Base-by-base conservation (phyloP, 1,140 invertebrate genomes). In the Halictus rubicundus region DNA sequence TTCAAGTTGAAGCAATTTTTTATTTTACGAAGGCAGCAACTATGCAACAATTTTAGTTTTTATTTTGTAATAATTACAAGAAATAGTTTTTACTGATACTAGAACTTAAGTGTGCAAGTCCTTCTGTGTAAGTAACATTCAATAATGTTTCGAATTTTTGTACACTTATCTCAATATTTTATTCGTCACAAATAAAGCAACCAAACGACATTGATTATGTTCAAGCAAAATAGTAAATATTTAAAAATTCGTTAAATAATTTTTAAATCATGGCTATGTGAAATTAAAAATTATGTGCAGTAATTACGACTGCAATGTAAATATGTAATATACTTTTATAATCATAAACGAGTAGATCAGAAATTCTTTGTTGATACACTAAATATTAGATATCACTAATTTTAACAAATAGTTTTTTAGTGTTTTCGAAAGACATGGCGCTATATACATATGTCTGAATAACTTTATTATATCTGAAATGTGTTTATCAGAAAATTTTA, bases 371-470 rank as follows among this genome's bases (percentile, higher is more conserved):
- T 46, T 52, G 68, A 79, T 66, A 73, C 59, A 74, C 59, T 68
- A 23, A 39, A 73, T 65, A 74, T 72, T 68, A n/a, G 42, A 52
- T 79, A 73, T 68, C 19, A 60, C 65, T 37, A 74, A 79, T 73
- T 73, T 59, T 79, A 49, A 19, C 27, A 21, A 68, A 73, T 79
- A 73, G 65, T 46, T 60, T 54, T 60, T 69, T 68, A 57, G 23
- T 66, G 32, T 68, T 57, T 79, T 78, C 70, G 65, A 83, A 84
- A 84, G 65, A 84, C 82, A 71, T 83, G 81, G 81, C 81, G 79
- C 79, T 83, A 83, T 82, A 54, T 83, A 83, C 80, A 82, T 39
- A 14, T 83, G 66, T 78, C 66, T 79, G 66, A 71, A 78, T n/a
- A 78, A 73, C 27, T 16, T 81, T 19, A 14, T 82, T 54, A 65